Evolutionary conservation across 2,113 vertebrate genomes (phyloP), one percentile per base, ranked within the genome.

Genomic region (Clarias gariepinus): DNA sequence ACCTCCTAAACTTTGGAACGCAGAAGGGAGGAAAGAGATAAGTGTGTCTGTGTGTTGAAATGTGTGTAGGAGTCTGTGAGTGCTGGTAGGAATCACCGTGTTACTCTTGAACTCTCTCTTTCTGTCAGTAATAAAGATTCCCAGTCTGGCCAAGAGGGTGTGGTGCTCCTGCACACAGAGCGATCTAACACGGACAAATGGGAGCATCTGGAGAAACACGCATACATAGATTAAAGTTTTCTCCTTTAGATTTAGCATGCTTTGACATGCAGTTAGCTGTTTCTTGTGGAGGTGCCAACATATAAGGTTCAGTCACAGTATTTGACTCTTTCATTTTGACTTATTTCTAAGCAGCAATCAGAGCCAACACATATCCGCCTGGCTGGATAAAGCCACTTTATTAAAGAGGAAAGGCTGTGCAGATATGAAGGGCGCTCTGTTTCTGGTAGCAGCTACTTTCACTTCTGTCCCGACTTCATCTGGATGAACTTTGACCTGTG

Each of bases 1-100:
- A 82, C 77, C 77, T 89, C 61, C 78, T 60, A 78, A 84, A 66
- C 81, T 53, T 47, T 61, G 57, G 81, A 86, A 87, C 41, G 81
- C 68, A 81, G 68, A 55, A 82, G 12, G 47, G 85, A 87, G 82
- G 71, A 85, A 69, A 55, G 58, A 76, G 80, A 80, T 33, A 23
- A 81, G 76, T 58, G 88, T 47, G 76, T 53, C 52, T 12, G 82
- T 30, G 82, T 30, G 63, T 74, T 61, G 12, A 68, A 79, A 86
- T 76, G 55, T 83, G 55, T 64, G 74, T 55, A 79, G 77, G 83
- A 79, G 80, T 74, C 80, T 86, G 79, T 77, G 63, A 78, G 71
- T 8, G 11, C 19, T 16, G 69, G 6, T 36, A 21, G 53, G 66
- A 28, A 81, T 25, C 66, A 23, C 25, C 12, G 13, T 19, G 36